Base-by-base conservation (phyloP, 2,797 vertebrate species). In the Meriones psammophilus region DNA sequence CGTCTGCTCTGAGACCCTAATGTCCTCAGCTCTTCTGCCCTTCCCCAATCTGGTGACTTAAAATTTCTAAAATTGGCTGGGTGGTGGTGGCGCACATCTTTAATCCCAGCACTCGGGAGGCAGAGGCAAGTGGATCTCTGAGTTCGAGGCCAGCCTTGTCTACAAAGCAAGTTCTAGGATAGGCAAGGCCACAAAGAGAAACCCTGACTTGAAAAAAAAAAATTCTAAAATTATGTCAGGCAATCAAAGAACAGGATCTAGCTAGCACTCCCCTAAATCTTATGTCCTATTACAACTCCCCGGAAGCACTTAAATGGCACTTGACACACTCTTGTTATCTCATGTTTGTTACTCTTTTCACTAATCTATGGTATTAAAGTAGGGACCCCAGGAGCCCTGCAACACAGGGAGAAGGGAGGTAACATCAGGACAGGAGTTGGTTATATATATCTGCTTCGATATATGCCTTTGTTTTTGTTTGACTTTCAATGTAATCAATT, bases 11-110 rank as follows among this genome's bases (percentile, higher is more conserved):
- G 4, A 77, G 42, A 66, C 54, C 50, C 33, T 46, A 46, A 24
- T 56, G 85, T 93, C 54, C 33, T 88, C 24, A 9, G 5, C 46
- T 62, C 20, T 22, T 56, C 76, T 30, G 62, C 22, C 62, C 64
- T 60, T 80, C 87, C 39, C 92, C 42, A 93, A 80, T 68, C 46
- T 77, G 36, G 33, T 74, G 58, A 76, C 36, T 95, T 80, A 62
- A 87, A 73, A n/a, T 74, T 50, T 50, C 50, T 8, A 50, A 50
- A 50, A 50, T 50, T 50, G 50, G 50, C 50, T 50, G 9, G 50
- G 91, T 50, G 50, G 50, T 50, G 50, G 10, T 10, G 50, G 50
- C 50, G 50, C 50, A 50, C 50, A 50, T 50, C 50, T 50, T 50
- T 50, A 50, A 50, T 50, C 50, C 50, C 50, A 50, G 50, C 50